phyloP scores from a whole-genome alignment of 1,140 invertebrate genomes.

The Pinna nobilis region DNA sequence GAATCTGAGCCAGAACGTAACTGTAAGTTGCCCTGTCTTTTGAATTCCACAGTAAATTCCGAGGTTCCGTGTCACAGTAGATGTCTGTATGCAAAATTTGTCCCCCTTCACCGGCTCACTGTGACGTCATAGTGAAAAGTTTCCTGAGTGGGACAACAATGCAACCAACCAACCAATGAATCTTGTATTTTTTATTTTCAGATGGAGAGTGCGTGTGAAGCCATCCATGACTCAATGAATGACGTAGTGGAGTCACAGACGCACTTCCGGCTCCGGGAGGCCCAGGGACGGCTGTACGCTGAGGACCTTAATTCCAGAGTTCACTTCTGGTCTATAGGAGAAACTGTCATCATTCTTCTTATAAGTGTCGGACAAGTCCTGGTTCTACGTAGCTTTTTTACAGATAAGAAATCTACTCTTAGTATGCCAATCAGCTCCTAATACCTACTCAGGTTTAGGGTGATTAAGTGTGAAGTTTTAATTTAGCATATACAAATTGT shows the following conservation, averaged over 20 bases:
- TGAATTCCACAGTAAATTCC: too few species aligned
- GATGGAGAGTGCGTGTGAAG: constrained; percentile 93
- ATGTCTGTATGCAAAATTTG: too few species aligned
- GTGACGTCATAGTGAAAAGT: too few species aligned
- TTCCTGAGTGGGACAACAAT: background rate
- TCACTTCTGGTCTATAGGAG: constrained; percentile 92
- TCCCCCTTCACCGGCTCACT: too few species aligned
- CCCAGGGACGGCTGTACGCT: constrained; percentile 93
- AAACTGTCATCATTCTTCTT: constrained; percentile 89
- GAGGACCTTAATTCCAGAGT: constrained; percentile 97
- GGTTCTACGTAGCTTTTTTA: constrained; percentile 95
- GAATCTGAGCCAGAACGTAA: background rate
- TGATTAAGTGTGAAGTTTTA: too few species aligned
- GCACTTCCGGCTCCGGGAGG: constrained; percentile 95
- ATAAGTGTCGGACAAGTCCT: constrained; percentile 93
- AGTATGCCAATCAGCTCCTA: constrained; percentile 19
- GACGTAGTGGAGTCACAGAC: constrained; percentile 95
- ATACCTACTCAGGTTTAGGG: too few species aligned
- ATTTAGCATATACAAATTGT: too few species aligned
- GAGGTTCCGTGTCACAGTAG: too few species aligned
- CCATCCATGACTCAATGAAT: constrained; percentile 91
- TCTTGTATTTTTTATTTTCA: constrained; percentile 72
- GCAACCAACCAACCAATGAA: background rate
- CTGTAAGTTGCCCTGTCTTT: too few species aligned
- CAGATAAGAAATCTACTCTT: constrained; percentile 83